Evolutionary conservation across 2,888 invertebrate genomes (phyloP), one percentile per base, ranked within the genome.

Genomic region (Andrena flavipes): DNA sequence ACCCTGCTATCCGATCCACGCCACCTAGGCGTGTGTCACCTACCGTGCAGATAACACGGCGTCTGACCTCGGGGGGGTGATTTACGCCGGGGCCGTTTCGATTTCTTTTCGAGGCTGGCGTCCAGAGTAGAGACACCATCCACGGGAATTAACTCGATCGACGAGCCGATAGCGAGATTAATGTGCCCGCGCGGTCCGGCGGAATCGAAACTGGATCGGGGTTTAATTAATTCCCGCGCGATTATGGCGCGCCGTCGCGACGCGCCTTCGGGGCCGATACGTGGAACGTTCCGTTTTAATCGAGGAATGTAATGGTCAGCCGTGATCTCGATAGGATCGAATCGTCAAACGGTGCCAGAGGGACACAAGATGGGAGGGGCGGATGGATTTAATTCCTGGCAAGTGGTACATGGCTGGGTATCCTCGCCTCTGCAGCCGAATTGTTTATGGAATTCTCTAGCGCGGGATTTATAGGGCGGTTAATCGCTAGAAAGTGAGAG

Each of bases 31-130:
- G 77, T 84, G 84, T 81, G 88, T 88, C 88, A 87, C 87, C 87
- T 84, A 88, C 88, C 78, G 86, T 86, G 80, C 80, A 84, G 88
- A 87, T 87, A 84, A 80, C 88, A 76, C 85, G 85, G 84, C 85
- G 88, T 88, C 88, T 85, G 80, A 82, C 78, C 78, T 78, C 80
- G 62, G 71, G 86, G 86, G 80, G 80, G 82, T 87, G 88, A 88
- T 88, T 88, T 88, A 56, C 56, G 26, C 10, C 20, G 26, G 23
- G 23, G 23, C 51, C 23, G 56, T 23, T 8, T 10, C 23, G 56
- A 56, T 23, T 56, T 56, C 56, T 56, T 56, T 26, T 13, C 56
- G 23, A 10, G 56, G 56, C 10, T 2, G 82, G 75, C 76, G 72
- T 80, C 76, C 80, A 29, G n/a, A 65, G n/a, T 10, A 16, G 29